These are phyloP conservation scores for Orthosia gothica DNA, from an alignment of 2,888 invertebrate species.

Conservation along the genomic window DNA sequence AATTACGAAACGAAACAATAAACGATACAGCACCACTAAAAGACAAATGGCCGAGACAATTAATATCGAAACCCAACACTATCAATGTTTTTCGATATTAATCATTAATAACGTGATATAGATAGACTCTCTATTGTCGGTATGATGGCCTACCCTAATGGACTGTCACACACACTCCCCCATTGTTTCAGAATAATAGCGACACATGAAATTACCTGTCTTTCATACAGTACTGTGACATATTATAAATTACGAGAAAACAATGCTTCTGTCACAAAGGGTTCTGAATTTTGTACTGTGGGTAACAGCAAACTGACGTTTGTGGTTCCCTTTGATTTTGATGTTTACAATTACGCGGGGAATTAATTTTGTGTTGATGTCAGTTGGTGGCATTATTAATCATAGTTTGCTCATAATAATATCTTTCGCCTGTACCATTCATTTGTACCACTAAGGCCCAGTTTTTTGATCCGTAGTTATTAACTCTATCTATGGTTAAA, in stretches of 20 bases:
- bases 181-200: constrained; percentile 85
- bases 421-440: too few species aligned
- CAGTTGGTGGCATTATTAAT: constrained; percentile 4
- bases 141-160: constrained; percentile 82
- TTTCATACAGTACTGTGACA: constrained; percentile 77
- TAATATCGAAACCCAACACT: constrained; percentile 51
- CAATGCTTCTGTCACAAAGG: constrained; percentile 70
- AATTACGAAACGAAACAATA: constrained; percentile 25
- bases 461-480: too few species aligned
- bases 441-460: not conserved
- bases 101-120: constrained; percentile 68
- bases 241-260: constrained; percentile 80
- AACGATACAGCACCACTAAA: constrained; percentile 30
- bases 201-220: constrained; percentile 87
- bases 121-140: constrained; percentile 72
- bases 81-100: constrained; percentile 68
- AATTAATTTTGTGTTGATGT: constrained; percentile 49
- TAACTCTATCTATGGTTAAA: too few species aligned
- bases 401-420: not conserved
- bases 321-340: constrained; percentile 67
- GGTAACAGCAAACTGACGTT: constrained; percentile 54
- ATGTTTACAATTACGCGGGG: constrained; percentile 49
- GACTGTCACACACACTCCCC: constrained; percentile 84
- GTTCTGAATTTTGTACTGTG: constrained; percentile 62
- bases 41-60: constrained; percentile 57